Evolutionary conservation across 2,888 invertebrate genomes (phyloP).

Genomic region (Celastrina argiolus): DNA sequence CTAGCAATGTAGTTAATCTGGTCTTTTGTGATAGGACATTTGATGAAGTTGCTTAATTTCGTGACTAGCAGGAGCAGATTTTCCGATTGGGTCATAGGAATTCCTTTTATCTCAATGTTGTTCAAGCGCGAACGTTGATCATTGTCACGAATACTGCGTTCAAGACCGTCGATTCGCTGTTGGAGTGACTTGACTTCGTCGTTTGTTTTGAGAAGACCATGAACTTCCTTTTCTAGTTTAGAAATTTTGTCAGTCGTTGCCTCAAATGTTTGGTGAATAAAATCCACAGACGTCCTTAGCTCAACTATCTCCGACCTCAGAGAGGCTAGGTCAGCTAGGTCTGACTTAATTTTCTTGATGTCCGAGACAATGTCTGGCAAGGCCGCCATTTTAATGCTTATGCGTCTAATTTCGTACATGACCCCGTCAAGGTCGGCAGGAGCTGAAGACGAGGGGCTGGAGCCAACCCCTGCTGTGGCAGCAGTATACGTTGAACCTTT

Average conservation of each 20-base stretch:
- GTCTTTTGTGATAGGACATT: constrained; percentile 23
- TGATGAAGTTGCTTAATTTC: constrained; percentile 23
- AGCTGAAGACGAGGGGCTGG: background rate
- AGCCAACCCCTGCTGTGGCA: background rate
- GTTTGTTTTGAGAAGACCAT: background rate
- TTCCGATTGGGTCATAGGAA: background rate
- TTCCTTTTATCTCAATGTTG: background rate
- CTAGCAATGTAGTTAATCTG: constrained; percentile 28
- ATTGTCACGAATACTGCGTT: constrained; percentile 7
- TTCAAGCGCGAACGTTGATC: background rate
- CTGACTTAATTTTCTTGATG: background rate
- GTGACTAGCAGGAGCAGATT: background rate
- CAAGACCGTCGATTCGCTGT: constrained; percentile 18
- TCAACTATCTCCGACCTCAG: background rate
- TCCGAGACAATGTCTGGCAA: background rate
- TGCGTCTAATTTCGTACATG: background rate
- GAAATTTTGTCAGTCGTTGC: background rate
- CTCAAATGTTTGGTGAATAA: background rate
- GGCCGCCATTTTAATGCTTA: background rate
- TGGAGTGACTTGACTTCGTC: background rate
- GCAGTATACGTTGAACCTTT: background rate
- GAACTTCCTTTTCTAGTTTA: background rate
- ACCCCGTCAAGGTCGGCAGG: background rate
- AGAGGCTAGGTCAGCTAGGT: background rate
- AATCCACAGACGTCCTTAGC: background rate